Evolutionary conservation across 92 coral and sea anemone species (phyloP).

Genomic region (Palythoa grandiflora): DNA sequence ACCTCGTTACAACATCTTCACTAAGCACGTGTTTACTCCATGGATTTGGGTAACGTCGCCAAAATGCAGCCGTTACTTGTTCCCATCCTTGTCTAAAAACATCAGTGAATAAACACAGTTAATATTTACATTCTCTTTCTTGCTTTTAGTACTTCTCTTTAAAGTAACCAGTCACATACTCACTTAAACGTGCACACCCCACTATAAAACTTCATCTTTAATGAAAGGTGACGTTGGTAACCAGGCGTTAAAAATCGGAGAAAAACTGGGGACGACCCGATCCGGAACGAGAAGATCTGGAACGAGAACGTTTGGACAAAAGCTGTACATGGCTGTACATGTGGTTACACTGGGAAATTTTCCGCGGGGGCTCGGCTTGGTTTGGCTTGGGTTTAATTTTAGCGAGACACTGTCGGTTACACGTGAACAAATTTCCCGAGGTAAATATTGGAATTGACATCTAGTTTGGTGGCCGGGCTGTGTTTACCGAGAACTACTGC

Average conservation of each 20-base stretch:
- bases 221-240: constrained; percentile 7
- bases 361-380: no score
- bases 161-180: constrained; percentile 14
- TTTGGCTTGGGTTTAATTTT: no score
- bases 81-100: constrained; percentile 85
- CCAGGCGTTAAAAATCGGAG: neutral
- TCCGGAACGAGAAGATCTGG: no score
- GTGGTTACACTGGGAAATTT: no score
- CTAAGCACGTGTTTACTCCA: constrained; percentile 98
- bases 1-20: constrained; percentile 93
- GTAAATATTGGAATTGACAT: no score
- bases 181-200: constrained; percentile 63
- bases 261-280: neutral
- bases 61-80: constrained; percentile 88
- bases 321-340: no score
- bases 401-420: no score
- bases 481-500: no score
- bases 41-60: constrained; percentile 97
- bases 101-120: neutral
- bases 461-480: no score
- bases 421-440: no score
- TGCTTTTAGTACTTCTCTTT: neutral
- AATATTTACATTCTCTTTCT: neutral
- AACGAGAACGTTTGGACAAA: no score
- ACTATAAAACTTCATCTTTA: constrained; percentile 71